A percentile compares a stretch with the other conserved stretches of the same genome.
These are phyloP conservation scores for Lasioglossum leucozonium DNA, from an alignment of 2,888 invertebrate genomes.

Conservation along the genomic window DNA sequence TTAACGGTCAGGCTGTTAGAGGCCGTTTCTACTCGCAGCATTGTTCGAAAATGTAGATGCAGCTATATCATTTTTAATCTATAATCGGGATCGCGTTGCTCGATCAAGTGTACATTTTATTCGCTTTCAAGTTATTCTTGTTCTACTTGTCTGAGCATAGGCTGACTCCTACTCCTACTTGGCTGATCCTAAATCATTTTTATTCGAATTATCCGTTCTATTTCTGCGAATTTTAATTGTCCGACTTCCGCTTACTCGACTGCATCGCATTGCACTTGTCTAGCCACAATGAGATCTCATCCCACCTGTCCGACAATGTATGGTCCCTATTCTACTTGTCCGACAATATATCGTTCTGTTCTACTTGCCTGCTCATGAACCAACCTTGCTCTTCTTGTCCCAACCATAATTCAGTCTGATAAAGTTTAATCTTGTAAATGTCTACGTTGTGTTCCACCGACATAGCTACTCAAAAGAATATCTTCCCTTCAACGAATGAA, in stretches of 20 bases:
- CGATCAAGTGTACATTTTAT: too few species aligned
- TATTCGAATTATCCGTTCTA: too few species aligned
- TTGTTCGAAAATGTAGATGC: not conserved
- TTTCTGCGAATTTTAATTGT: too few species aligned
- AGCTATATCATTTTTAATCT: too few species aligned
- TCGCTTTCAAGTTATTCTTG: not conserved
- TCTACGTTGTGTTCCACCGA: not conserved
- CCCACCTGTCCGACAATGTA: not conserved
- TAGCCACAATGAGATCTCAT: not conserved
- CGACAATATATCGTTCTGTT: not conserved
- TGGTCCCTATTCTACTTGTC: not conserved
- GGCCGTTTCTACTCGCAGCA: not conserved
- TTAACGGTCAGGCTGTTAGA: not conserved
- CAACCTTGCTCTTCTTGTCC: not conserved
- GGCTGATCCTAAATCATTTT: too few species aligned
- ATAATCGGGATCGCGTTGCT: too few species aligned
- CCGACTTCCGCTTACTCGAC: not conserved
- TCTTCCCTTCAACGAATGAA: too few species aligned
- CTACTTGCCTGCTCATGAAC: not conserved
- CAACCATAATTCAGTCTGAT: not conserved
- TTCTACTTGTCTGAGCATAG: too few species aligned
- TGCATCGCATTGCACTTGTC: not conserved
- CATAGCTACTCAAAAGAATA: not conserved
- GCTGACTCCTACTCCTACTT: too few species aligned
- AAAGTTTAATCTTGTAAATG: not conserved